A percentile compares a stretch with the other conserved stretches of the same genome.
phyloP scores from a whole-genome alignment of 1,140 invertebrate species.

The Rhopalosiphum padi region DNA sequence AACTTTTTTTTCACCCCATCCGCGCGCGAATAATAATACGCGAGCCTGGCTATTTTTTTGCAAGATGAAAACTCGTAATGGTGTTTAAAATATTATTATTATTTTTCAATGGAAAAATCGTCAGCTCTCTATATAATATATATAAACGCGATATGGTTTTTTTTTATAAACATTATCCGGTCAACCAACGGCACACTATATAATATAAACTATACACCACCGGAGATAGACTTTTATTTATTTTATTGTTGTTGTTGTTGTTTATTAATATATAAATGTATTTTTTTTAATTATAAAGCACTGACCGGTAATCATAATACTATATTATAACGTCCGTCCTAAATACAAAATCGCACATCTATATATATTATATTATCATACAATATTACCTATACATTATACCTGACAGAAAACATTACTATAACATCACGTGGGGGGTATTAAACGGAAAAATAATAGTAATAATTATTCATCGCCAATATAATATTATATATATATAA shows the following conservation, averaged over 20 bases:
- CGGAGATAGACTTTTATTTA: slow-evolving; percentile 8
- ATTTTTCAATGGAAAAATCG: slow-evolving; percentile 28
- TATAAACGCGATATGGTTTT: slow-evolving; percentile 15
- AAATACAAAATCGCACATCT: slow-evolving; percentile 11
- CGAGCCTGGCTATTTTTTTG: slow-evolving; percentile 16
- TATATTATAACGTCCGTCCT: neutral
- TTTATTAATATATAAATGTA: neutral
- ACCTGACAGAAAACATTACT: neutral
- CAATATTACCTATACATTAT: neutral
- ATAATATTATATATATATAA: neutral
- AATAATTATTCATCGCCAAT: neutral
- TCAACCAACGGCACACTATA: neutral
- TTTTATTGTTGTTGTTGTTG: slow-evolving; percentile 20
- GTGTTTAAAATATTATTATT: slow-evolving; percentile 47
- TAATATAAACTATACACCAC: neutral
- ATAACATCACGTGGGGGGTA: neutral
- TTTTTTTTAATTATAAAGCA: slow-evolving; percentile 32
- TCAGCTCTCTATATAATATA: neutral
- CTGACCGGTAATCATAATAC: slow-evolving; percentile 5
- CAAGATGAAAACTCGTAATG: slow-evolving; percentile 43
- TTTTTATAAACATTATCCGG: slow-evolving; percentile 39
- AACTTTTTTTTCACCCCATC: slow-evolving; percentile 18
- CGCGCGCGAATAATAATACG: neutral
- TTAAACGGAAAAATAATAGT: slow-evolving; percentile 14
- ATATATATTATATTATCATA: too few relatives aligned